Evolutionary conservation across 2,888 invertebrate genomes (phyloP).

Genomic region (Gandaritis pyraliata): DNA sequence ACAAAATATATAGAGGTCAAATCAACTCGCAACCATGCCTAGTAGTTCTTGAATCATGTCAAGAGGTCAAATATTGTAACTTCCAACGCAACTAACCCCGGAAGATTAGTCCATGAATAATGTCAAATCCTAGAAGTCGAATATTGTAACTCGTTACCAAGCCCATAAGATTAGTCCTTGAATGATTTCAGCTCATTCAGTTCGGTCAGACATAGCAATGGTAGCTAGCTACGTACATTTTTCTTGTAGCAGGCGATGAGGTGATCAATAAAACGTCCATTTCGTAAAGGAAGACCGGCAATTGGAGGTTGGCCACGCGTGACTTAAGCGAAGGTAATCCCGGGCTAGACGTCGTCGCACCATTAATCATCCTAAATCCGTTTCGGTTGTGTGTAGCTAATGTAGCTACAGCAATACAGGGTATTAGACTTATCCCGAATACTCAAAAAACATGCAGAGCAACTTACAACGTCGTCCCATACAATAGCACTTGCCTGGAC

Average conservation of each 20-base stretch:
- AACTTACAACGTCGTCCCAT: too few species aligned
- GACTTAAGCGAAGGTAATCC: slow-evolving; percentile 49
- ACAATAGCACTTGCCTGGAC: too few species aligned
- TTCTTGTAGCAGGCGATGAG: slow-evolving; percentile 19
- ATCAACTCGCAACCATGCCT: too few species aligned
- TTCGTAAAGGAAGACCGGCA: slow-evolving; percentile 42
- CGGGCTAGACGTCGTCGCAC: slow-evolving; percentile 37
- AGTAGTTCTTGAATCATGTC: too few species aligned
- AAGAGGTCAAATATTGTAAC: too few species aligned
- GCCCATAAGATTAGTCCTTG: not conserved
- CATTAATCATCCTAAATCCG: slow-evolving; percentile 48
- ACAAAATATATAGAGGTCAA: too few species aligned
- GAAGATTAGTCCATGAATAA: too few species aligned
- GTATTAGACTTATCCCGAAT: too few species aligned
- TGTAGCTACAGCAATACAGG: too few species aligned
- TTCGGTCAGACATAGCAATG: not conserved
- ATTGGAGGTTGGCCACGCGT: slow-evolving; percentile 45
- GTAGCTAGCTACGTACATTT: slow-evolving; percentile 5
- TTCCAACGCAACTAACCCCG: too few species aligned
- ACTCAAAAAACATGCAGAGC: slow-evolving; percentile 35
- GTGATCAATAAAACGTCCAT: slow-evolving; percentile 33
- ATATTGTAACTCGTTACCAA: too few species aligned
- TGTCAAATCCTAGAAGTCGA: too few species aligned
- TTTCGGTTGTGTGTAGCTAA: slow-evolving; percentile 36
- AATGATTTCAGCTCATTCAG: not conserved